Percentiles rank a stretch among this genome's conserved stretches.
phyloP scores from a whole-genome alignment of 2,797 vertebrate genomes.

The Coreius guichenoti region DNA sequence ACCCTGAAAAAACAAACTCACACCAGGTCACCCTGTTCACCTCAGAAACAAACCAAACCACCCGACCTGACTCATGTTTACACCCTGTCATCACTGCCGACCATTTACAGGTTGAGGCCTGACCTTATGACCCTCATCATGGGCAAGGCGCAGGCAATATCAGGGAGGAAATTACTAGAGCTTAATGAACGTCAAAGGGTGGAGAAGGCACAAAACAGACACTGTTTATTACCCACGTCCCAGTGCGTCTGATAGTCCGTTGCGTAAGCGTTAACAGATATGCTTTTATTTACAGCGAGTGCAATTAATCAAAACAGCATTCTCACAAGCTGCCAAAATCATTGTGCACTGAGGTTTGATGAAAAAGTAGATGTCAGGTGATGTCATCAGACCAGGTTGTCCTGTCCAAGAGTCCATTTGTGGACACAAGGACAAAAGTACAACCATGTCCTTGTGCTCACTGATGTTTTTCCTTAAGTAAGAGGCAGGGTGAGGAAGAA shows the following conservation, averaged over 20 bases:
- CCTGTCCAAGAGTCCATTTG: conserved; percentile 4
- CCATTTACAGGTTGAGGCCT: conserved; percentile 29
- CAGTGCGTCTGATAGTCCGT: neutral
- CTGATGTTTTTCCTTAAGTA: neutral
- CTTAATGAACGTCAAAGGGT: neutral
- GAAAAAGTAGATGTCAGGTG: conserved; percentile 13
- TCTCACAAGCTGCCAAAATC: conserved; percentile 17
- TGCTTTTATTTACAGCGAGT: conserved; percentile 6
- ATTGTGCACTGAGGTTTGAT: conserved; percentile 3
- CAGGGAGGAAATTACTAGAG: conserved; percentile 15
- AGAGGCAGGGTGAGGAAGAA: neutral
- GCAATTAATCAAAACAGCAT: conserved; percentile 8
- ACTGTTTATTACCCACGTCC: conserved; percentile 9
- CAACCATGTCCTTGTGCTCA: neutral
- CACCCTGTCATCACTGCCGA: conserved; percentile 13
- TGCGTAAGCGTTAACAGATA: conserved; percentile 27
- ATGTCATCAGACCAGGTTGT: conserved; percentile 22
- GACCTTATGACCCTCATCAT: conserved; percentile 10
- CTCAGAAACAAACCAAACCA: conserved; percentile 4
- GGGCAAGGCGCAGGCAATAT: conserved; percentile 9
- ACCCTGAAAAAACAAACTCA: neutral
- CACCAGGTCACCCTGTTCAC: neutral
- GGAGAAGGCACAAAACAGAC: conserved; percentile 23
- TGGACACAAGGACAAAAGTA: conserved; percentile 7
- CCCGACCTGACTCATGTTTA: conserved; percentile 20